Conservation (phyloP, 2,113 vertebrate species). For the Mesitornis unicolor region DNA sequence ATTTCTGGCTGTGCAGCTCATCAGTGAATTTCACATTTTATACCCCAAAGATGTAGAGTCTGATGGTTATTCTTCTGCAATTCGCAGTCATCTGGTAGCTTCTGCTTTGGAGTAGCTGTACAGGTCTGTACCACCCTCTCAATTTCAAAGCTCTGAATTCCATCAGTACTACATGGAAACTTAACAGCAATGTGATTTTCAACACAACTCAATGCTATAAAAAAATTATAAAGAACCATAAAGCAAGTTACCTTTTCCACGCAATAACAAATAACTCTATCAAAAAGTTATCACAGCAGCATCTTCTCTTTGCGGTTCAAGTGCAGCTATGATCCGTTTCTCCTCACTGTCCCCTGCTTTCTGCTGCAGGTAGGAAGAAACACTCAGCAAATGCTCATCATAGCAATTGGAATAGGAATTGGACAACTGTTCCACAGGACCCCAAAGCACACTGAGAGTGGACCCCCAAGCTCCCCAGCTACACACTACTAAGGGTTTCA, state of each 20-base stretch:
- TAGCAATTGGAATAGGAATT: fast-evolving
- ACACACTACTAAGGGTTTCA: fast-evolving
- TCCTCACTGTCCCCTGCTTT: background rate
- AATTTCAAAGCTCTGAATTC: background rate
- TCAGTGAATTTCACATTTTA: background rate
- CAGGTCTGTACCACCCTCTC: too few relatives aligned
- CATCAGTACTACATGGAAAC: background rate
- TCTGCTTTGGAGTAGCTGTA: background rate
- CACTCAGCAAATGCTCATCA: fast-evolving
- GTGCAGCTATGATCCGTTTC: background rate
- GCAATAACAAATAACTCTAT: fast-evolving
- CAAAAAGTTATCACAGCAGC: fast-evolving
- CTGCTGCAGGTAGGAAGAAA: background rate
- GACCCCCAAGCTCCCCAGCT: background rate
- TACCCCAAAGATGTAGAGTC: background rate
- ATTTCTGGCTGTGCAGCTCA: background rate
- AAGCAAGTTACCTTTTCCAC: background rate
- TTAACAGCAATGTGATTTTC: fast-evolving
- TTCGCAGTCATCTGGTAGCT: background rate
- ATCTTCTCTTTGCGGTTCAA: fast-evolving
- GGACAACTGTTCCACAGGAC: background rate
- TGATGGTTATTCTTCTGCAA: background rate
- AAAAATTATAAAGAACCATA: background rate
- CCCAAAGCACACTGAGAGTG: fast-evolving
- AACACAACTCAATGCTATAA: background rate